Conservation (phyloP, 2,888 invertebrate genomes). For the Zygaena filipendulae region DNA sequence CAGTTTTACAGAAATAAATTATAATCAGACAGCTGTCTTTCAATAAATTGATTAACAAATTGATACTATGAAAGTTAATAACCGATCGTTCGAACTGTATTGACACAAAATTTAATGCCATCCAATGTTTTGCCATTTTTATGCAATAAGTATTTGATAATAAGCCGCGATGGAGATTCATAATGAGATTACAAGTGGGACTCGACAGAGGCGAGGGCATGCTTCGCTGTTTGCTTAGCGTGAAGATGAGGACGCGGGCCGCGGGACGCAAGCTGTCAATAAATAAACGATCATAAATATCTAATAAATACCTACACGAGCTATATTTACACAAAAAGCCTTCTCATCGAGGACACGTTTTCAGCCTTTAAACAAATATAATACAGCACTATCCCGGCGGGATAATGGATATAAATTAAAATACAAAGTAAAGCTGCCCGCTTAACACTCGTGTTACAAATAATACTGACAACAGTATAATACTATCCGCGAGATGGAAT, state of each 20-base stretch:
- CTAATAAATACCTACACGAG: conserved; percentile 69
- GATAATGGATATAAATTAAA: conserved; percentile 66
- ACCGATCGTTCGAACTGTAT: no score
- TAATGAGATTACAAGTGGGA: conserved; percentile 58
- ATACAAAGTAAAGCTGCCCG: conserved; percentile 63
- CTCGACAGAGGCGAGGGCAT: conserved; percentile 51
- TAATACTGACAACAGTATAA: conserved; percentile 67
- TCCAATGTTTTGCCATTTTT: conserved; percentile 61
- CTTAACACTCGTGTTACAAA: conserved; percentile 65
- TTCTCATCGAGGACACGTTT: conserved; percentile 49
- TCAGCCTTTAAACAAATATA: conserved; percentile 65
- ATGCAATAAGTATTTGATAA: conserved; percentile 41
- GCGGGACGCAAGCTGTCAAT: conserved; percentile 52
- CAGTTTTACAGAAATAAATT: no score
- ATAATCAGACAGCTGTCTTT: no score
- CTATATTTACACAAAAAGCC: conserved; percentile 69
- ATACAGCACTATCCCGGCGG: conserved; percentile 63
- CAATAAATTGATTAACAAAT: no score
- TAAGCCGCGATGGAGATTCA: no score
- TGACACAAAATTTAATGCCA: conserved; percentile 43
- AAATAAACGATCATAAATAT: conserved; percentile 70
- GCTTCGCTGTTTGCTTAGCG: conserved; percentile 31
- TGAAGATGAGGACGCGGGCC: background rate
- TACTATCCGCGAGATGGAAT: conserved; percentile 59
- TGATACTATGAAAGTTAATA: no score